Base-by-base conservation (phyloP, 2,113 vertebrate genomes). In the Cyanoderma ruficeps region DNA sequence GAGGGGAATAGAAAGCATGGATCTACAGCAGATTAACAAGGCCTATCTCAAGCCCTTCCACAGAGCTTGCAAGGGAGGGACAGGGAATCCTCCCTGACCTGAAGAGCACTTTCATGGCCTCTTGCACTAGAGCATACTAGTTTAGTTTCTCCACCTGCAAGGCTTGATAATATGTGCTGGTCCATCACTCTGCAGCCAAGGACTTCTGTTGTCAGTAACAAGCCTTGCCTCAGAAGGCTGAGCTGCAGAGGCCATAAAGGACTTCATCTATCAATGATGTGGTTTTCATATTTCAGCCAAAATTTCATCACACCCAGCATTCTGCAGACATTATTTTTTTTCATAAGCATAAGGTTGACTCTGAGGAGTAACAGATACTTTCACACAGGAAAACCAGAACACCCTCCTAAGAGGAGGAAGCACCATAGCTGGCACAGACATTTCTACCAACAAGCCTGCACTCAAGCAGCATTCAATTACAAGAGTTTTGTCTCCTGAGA, bases 351-450 rank as follows among this genome's bases (percentile, higher is more conserved):
- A 61, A 56, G 9, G 18, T 10, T 79, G 57, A 50, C 53, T 44
- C 65, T 33, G 15, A 85, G 19, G 2, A 89, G 21, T 16, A 82
- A 60, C 3, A 2, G 3, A 6, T 16, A 33, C 39, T 53, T 77
- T 57, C 22, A 11, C 33, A 63, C 21, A 69, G 37, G 14, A 91
- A 83, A 86, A 60, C 30, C n/a, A 80, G 19, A 14, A 9, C 4
- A 44, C 24, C 7, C 30, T 88, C 59, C 25, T 27, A 70, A 41
- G 35, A 60, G 42, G 7, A 90, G 4, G 50, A 56, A 93, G 23
- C 22, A 64, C 6, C 11, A 16, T 18, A 39, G 23, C 44, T 2
- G 1, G 11, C 2, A 1, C 3, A 15, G 35, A 60, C 28, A 27
- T 52, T 50, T 69, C 30, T 33, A 63, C 28, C 39, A 60, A 46